Base-by-base conservation (phyloP, 1,140 invertebrate species). In the Halictus rubicundus region DNA sequence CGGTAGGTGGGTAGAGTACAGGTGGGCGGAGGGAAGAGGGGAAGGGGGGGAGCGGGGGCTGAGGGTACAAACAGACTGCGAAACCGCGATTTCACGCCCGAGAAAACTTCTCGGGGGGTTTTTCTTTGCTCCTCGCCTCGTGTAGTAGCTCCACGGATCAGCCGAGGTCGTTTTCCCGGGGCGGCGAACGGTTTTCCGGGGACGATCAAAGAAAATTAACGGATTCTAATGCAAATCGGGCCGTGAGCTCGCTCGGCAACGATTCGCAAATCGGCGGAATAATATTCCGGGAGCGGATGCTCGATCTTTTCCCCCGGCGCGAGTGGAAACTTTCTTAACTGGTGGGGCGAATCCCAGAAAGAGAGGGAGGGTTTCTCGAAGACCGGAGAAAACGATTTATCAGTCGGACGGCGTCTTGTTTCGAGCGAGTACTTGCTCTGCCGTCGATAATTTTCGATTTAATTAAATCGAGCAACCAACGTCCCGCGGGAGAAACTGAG, bases 401-500 rank as follows among this genome's bases (percentile, higher is more conserved):
- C 19, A 2, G 19, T n/a, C 37, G 59, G 4, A 42, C 27, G 32
- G 27, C 23, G 16, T 39, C 68, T 70, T 70, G 42, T 63, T 27
- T 71, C 66, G 57, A n/a, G 7, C 42, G 9, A 12, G 12, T 19
- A 37, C 39, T 19, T 14, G 16, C 0, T 3, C 23, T 23, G 12
- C 21, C 21, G 4, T 19, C 57, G 75, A 70, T 68, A 71, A 71
- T 78, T 78, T 70, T 71, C 68, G 59, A 27, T 78, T 78, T 78
- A 78, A 78, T 78, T 78, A 78, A 78, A 78, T 63, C 68, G 46
- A n/a, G 21, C 8, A 9, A 32, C 66, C 19, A 32, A 6, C n/a
- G 68, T 63, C 60, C 16, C 16, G 25, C 27, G 60, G n/a, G 64
- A 49, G 23, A 46, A 46, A 52, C 49, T 6, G 49, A 19, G 49